These are phyloP conservation scores for Limnephilus auricula DNA, from an alignment of 2,888 invertebrate species.

Conservation along the genomic window DNA sequence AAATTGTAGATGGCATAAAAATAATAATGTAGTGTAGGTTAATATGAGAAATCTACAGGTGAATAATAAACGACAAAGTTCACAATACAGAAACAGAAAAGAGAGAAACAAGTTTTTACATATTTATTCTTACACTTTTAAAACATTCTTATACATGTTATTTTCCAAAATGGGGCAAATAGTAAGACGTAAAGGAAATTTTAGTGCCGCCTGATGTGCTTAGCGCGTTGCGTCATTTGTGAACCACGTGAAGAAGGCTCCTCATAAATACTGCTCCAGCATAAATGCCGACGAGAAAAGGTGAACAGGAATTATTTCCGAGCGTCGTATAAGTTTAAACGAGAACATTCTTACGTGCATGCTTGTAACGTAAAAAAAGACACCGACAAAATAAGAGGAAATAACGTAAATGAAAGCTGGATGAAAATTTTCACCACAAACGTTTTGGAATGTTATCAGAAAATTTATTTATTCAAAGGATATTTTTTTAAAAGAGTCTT, in stretches of 20 bases:
- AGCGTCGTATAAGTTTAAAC: background rate
- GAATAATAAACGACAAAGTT: too few relatives aligned
- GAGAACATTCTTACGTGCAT: background rate
- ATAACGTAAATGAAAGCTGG: background rate
- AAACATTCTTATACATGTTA: background rate
- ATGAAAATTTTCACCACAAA: background rate
- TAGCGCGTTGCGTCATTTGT: background rate
- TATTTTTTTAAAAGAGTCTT: background rate
- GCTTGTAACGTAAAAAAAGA: background rate
- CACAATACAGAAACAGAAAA: too few relatives aligned
- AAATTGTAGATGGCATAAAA: too few relatives aligned
- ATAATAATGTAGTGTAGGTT: too few relatives aligned
- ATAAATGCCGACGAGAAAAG: background rate
- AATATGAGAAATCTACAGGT: too few relatives aligned
- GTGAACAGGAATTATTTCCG: background rate
- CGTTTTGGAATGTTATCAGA: background rate
- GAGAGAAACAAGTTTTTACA: too few relatives aligned
- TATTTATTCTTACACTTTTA: too few relatives aligned
- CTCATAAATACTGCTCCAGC: background rate
- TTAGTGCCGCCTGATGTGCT: background rate
- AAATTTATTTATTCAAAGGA: background rate
- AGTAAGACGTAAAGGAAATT: background rate
- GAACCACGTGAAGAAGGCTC: background rate
- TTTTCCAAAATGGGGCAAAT: background rate
- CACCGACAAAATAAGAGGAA: background rate